A percentile compares a stretch with the other conserved stretches of the same genome.
Conservation (phyloP, 2,888 invertebrate genomes). For the Tuberolachnus salignus region DNA sequence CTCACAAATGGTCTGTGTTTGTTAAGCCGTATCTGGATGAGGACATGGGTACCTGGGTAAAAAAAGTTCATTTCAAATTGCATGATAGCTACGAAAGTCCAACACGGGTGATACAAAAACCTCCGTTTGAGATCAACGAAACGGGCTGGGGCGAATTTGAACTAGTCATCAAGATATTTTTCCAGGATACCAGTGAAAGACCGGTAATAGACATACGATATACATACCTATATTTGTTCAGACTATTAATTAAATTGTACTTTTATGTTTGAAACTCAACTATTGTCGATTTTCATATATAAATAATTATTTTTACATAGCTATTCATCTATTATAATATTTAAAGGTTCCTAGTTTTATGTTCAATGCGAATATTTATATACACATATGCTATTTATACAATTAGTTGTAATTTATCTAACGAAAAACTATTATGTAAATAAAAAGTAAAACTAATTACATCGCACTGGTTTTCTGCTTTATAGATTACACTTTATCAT, state of each 20-base stretch:
- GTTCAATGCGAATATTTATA: background rate
- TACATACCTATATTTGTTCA: no score
- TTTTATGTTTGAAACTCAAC: background rate
- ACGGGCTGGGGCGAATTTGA: conserved; percentile 99
- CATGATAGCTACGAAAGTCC: conserved; percentile 97
- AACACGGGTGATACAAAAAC: conserved; percentile 89
- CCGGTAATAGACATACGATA: conserved; percentile 71
- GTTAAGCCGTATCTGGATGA: conserved; percentile 91
- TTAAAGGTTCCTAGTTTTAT: background rate
- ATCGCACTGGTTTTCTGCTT: conserved; percentile 60
- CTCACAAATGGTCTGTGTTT: conserved; percentile 98
- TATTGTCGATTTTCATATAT: background rate
- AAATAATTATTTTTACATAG: background rate
- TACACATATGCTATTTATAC: background rate
- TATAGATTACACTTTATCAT: conserved; percentile 91
- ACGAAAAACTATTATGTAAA: background rate
- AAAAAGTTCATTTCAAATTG: conserved; percentile 95
- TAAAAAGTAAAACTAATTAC: background rate
- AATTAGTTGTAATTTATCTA: background rate
- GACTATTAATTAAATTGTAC: no score
- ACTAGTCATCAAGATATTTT: conserved; percentile 95
- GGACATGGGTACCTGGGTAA: conserved; percentile 92
- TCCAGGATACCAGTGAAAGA: conserved; percentile 93
- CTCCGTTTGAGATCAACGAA: conserved; percentile 96
- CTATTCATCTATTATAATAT: no score